Conservation (phyloP, 2,888 invertebrate genomes). For the Erynnis tages region DNA sequence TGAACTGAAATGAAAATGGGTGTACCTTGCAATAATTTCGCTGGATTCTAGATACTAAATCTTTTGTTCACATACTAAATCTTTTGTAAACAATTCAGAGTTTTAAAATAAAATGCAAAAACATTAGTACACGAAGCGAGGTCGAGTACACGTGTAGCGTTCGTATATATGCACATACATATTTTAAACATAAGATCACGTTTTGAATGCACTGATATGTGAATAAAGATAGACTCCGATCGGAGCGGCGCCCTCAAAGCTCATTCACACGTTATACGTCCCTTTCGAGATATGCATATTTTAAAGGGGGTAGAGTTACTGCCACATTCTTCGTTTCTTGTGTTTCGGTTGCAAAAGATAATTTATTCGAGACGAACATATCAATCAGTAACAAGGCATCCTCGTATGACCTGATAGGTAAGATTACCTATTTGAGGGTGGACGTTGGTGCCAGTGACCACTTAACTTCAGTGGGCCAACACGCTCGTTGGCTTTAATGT, state of each 20-base stretch:
- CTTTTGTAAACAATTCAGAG: not conserved
- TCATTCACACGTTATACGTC: slow-evolving; percentile 41
- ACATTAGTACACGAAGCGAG: not conserved
- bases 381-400: too few species aligned
- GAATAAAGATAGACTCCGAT: slow-evolving; percentile 45
- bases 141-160: not conserved
- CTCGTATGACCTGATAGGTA: too few species aligned
- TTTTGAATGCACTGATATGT: slow-evolving; percentile 30
- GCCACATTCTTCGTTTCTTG: too few species aligned
- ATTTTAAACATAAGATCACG: slow-evolving; percentile 3
- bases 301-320: too few species aligned
- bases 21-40: not conserved
- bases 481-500: too few species aligned
- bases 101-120: not conserved
- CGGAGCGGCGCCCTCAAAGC: slow-evolving; percentile 39
- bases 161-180: slow-evolving; percentile 27
- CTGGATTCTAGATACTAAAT: too few species aligned
- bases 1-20: slow-evolving; percentile 1
- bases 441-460: too few species aligned
- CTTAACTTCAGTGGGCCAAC: too few species aligned
- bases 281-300: slow-evolving; percentile 45
- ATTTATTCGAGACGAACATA: too few species aligned
- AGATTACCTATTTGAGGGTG: too few species aligned
- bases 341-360: too few species aligned
- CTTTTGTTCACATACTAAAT: not conserved